A percentile compares a stretch with the other conserved stretches of the same genome.
phyloP scores from a whole-genome alignment of 2,797 vertebrate species.

The Epinephelus malabaricus region DNA sequence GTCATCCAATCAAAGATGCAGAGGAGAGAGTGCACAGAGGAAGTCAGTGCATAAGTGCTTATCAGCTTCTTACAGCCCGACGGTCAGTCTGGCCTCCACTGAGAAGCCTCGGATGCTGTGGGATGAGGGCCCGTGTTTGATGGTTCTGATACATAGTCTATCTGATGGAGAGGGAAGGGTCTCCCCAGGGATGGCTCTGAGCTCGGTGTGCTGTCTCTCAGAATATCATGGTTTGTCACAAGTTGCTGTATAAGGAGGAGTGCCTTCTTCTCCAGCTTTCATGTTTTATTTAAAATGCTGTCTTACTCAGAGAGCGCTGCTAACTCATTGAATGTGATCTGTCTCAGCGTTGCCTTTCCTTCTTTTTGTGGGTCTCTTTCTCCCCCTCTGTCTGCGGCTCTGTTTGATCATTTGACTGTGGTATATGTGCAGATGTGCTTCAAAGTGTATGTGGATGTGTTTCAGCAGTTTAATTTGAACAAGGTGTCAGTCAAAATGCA shows the following conservation, averaged over 20 bases:
- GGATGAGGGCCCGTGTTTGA: conserved; percentile 59
- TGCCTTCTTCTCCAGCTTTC: conserved; percentile 74
- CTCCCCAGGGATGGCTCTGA: conserved; percentile 61
- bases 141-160: conserved; percentile 65
- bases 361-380: conserved; percentile 15
- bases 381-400: conserved; percentile 30
- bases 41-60: conserved; percentile 56
- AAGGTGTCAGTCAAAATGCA: conserved; percentile 61
- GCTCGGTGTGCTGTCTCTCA: conserved; percentile 73
- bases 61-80: conserved; percentile 34
- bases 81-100: conserved; percentile 53
- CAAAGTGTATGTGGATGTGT: conserved; percentile 33
- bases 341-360: conserved; percentile 56
- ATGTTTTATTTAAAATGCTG: conserved; percentile 83
- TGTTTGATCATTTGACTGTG: conserved; percentile 58
- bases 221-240: conserved; percentile 79
- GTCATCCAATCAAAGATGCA: conserved; percentile 29
- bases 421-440: conserved; percentile 38
- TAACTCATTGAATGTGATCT: conserved; percentile 76
- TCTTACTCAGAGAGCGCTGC: conserved; percentile 73
- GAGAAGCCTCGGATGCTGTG: conserved; percentile 31
- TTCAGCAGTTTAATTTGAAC: conserved; percentile 64
- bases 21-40: conserved; percentile 31
- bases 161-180: conserved; percentile 63
- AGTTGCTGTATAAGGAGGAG: conserved; percentile 66